Percentiles rank a stretch among this genome's conserved stretches.
Conservation (phyloP, 2,113 vertebrate species). For the Pterophyllum scalare region DNA sequence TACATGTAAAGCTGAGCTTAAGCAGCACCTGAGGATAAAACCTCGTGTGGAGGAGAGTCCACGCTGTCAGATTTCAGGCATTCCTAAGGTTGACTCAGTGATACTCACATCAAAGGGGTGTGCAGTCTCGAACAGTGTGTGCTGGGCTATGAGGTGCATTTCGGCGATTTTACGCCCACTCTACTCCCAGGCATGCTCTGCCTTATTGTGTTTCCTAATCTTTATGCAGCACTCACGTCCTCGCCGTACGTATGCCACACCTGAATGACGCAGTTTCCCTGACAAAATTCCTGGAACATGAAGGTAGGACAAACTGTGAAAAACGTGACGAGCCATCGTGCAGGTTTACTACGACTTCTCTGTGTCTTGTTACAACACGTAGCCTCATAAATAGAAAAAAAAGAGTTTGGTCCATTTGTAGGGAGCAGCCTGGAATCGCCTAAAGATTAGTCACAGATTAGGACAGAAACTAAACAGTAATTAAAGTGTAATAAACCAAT, state of each 20-base stretch:
- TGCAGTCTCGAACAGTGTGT: slow-evolving; percentile 14
- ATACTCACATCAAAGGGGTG: slow-evolving; percentile 29
- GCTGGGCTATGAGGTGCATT: neutral
- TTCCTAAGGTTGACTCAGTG: slow-evolving; percentile 48
- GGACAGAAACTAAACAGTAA: too few species aligned
- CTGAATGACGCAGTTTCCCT: slow-evolving; percentile 54
- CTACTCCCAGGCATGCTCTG: slow-evolving; percentile 30
- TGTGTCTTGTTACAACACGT: slow-evolving; percentile 16
- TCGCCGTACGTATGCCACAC: slow-evolving; percentile 36
- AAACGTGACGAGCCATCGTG: neutral
- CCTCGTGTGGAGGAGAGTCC: slow-evolving; percentile 9
- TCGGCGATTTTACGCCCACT: slow-evolving; percentile 21
- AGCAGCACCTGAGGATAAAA: slow-evolving; percentile 18
- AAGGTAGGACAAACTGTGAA: neutral
- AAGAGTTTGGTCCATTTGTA: neutral
- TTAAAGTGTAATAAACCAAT: neutral
- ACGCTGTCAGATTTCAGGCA: slow-evolving; percentile 16
- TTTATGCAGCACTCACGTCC: neutral
- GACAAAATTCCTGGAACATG: neutral
- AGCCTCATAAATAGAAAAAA: slow-evolving; percentile 8
- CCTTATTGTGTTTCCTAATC: slow-evolving; percentile 22
- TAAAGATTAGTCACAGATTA: neutral
- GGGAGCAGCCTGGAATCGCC: neutral
- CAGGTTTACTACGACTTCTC: neutral
- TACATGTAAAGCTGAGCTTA: slow-evolving; percentile 39